Base-by-base conservation (phyloP, 2,113 vertebrate species). In the Sander lucioperca region DNA sequence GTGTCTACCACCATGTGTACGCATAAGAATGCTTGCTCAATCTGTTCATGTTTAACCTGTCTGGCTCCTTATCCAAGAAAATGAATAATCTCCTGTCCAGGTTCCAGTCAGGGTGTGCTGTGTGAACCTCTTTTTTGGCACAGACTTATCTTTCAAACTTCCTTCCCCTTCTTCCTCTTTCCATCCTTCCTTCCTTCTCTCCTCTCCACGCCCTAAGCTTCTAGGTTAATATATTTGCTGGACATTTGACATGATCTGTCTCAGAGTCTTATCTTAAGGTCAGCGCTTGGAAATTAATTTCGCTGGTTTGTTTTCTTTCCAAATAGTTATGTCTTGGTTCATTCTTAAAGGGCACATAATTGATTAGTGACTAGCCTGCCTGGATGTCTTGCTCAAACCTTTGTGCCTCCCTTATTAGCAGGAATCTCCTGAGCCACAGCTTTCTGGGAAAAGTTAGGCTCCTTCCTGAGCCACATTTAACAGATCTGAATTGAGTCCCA, bases 161-260 rank as follows among this genome's bases (percentile, higher is more conserved):
- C 95, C 95, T 95, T 95, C 95, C 94, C 84, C 89, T 80, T 92
- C 95, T 96, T 96, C 95, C 96, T 96, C 96, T 96, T 96, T 95
- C 90, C 93, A 92, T 94, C 93, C 93, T 92, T 96, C 93, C 94
- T 95, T 94, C 94, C 94, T 94, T 92, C 89, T 93, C 88, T 82
- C 79, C 56, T 64, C 77, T 78, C 93, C 93, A 90, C 94, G 64
- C 92, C 92, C 92, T 57, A 7, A 82, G 69, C 86, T 81, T 78
- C 3, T 14, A 86, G 88, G 80, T 89, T 89, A 61, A 83, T 89
- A 53, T 67, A 83, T 90, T 89, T 82, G 53, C 73, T 83, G 69
- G 80, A 93, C 77, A 47, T 88, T 83, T 86, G 88, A 91, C 88
- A 86, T 78, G 57, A 85, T 87, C 74, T 86, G 76, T 93, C 86